Percentiles rank a stretch among this genome's conserved stretches.
Evolutionary conservation across 2,888 invertebrate species (phyloP).

Genomic region (Pterostichus niger): DNA sequence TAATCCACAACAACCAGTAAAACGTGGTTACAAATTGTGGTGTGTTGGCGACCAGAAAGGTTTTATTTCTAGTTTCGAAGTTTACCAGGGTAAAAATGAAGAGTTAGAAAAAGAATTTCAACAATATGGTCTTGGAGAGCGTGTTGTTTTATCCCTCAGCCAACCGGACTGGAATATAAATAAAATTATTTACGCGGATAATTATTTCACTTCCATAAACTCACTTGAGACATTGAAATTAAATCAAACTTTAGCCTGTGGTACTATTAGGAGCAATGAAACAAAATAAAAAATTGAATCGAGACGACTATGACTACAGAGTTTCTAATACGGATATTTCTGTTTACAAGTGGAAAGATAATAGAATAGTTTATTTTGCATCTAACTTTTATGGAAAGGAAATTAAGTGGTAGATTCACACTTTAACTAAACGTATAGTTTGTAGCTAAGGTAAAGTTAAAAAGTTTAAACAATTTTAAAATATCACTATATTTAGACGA

Average conservation of each 20-base stretch:
- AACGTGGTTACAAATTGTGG: conserved; percentile 70
- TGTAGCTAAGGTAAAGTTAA: too few species aligned
- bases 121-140: conserved; percentile 69
- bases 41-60: conserved; percentile 68
- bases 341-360: conserved; percentile 33
- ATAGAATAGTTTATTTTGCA: too few species aligned
- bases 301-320: conserved; percentile 44
- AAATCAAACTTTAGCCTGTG: background rate
- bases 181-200: too few species aligned
- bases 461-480: too few species aligned
- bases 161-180: conserved; percentile 38
- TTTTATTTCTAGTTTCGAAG: conserved; percentile 68
- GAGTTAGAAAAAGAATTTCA: conserved; percentile 67
- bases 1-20: conserved; percentile 70
- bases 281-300: conserved; percentile 40
- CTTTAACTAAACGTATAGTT: too few species aligned
- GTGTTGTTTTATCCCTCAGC: conserved; percentile 69
- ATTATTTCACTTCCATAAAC: too few species aligned
- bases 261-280: conserved; percentile 38
- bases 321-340: conserved; percentile 40
- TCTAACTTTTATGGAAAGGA: too few species aligned
- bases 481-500: too few species aligned
- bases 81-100: conserved; percentile 70
- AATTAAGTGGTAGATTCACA: too few species aligned
- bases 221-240: conserved; percentile 68